Evolutionary conservation across 2,888 invertebrate genomes (phyloP).

Genomic region (Drosophila merina): DNA sequence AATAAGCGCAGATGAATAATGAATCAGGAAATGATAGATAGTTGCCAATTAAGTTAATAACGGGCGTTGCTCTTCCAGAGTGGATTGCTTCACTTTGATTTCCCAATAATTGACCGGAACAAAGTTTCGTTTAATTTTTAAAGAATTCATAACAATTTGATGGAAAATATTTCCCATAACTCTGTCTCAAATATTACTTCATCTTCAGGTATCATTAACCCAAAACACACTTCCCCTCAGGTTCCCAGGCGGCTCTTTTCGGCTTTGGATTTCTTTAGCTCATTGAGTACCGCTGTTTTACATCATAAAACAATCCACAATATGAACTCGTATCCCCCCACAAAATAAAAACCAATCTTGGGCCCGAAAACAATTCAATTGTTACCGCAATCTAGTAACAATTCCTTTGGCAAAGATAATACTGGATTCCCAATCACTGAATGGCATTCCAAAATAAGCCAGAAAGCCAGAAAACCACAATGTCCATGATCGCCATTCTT

Average conservation of each 20-base stretch:
- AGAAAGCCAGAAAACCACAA: conserved; percentile 27
- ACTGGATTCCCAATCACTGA: conserved; percentile 26
- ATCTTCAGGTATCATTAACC: conserved; percentile 24
- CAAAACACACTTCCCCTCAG: conserved; percentile 11
- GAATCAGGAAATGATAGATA: conserved; percentile 73
- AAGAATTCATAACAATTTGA: conserved; percentile 16
- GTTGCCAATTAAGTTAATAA: conserved; percentile 66
- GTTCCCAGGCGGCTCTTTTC: conserved; percentile 17
- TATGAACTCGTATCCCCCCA: conserved; percentile 1
- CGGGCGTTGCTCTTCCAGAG: conserved; percentile 28
- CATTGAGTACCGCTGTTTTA: conserved; percentile 25
- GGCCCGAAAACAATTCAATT: conserved; percentile 10
- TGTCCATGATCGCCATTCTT: conserved; percentile 36
- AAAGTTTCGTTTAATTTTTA: conserved; percentile 37
- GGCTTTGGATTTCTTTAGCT: conserved; percentile 8
- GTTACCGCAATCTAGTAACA: conserved; percentile 27
- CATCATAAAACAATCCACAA: conserved; percentile 24
- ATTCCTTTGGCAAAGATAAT: conserved; percentile 17
- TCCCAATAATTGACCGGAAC: conserved; percentile 38
- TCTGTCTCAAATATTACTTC: conserved; percentile 17
- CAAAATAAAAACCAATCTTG: neutral
- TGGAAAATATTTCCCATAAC: conserved; percentile 10
- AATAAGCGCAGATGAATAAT: conserved; percentile 56
- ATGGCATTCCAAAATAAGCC: conserved; percentile 35
- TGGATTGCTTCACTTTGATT: conserved; percentile 56